These are phyloP conservation scores for Abrostola tripartita DNA, from an alignment of 2,888 invertebrate genomes.

Conservation along the genomic window DNA sequence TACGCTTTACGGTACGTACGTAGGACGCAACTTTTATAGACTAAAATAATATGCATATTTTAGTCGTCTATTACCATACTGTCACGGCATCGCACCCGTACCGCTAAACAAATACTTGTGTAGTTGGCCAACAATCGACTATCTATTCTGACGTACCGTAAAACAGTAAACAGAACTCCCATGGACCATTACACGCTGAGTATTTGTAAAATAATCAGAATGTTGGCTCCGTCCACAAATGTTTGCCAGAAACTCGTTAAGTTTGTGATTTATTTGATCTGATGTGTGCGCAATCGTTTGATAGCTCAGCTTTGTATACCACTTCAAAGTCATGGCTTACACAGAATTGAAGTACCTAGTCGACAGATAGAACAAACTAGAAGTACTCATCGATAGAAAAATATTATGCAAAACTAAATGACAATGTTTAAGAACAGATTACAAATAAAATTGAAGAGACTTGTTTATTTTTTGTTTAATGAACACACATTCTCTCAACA, in stretches of 20 bases:
- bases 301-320: conserved; percentile 71
- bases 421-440: conserved; percentile 30
- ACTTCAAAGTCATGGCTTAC: conserved; percentile 69
- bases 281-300: conserved; percentile 77
- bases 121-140: conserved; percentile 71
- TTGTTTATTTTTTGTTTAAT: conserved; percentile 20
- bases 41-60: conserved; percentile 78
- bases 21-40: conserved; percentile 68
- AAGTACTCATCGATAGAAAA: conserved; percentile 35
- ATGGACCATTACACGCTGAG: conserved; percentile 82
- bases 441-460: conserved; percentile 27
- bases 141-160: conserved; percentile 74
- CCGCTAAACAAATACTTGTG: conserved; percentile 79
- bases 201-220: conserved; percentile 85
- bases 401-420: conserved; percentile 34
- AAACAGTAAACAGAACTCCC: conserved; percentile 77
- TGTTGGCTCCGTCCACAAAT: conserved; percentile 73
- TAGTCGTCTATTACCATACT: conserved; percentile 72
- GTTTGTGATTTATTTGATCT: conserved; percentile 82
- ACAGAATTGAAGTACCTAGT: conserved; percentile 46
- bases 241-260: conserved; percentile 82
- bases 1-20: conserved; percentile 62
- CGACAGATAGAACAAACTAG: conserved; percentile 43
- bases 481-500: conserved; percentile 24
- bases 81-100: conserved; percentile 64